phyloP scores from a whole-genome alignment of 1,140 invertebrate species.

The Phymastichus coffea region DNA sequence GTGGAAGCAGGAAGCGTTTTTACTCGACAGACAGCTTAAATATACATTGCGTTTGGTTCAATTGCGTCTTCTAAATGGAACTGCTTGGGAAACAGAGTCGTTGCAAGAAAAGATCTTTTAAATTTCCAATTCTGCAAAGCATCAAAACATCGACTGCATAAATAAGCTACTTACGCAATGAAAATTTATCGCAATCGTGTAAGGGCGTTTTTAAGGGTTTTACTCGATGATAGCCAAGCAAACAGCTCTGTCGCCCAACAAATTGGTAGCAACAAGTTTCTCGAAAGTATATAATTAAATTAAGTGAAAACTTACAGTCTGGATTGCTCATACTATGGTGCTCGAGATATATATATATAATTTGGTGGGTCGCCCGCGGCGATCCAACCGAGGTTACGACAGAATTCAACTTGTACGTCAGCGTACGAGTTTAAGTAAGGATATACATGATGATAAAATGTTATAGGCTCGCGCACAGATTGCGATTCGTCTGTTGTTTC shows the following conservation, averaged over 20 bases:
- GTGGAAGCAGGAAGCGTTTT: too few relatives aligned
- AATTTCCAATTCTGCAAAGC: too few relatives aligned
- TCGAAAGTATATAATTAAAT: constrained; percentile 10
- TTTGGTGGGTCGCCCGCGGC: constrained; percentile 5
- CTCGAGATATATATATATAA: constrained; percentile 7
- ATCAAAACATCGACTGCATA: too few relatives aligned
- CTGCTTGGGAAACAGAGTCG: background rate
- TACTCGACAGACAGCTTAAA: too few relatives aligned
- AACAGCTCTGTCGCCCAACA: background rate
- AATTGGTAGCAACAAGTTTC: background rate
- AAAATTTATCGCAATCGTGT: too few relatives aligned
- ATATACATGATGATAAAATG: background rate
- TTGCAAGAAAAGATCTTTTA: background rate
- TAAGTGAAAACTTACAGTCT: background rate
- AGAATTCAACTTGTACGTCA: background rate
- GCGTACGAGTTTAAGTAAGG: background rate
- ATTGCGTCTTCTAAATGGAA: too few relatives aligned
- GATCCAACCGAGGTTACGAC: background rate
- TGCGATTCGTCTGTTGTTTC: constrained; percentile 14
- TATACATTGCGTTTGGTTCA: too few relatives aligned
- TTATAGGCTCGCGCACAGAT: background rate
- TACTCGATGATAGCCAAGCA: background rate
- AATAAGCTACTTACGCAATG: too few relatives aligned
- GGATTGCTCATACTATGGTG: constrained; percentile 7
- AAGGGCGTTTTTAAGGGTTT: too few relatives aligned